A percentile compares a stretch with the other conserved stretches of the same genome.
Conservation (phyloP, 2,888 invertebrate genomes). For the Pachycephus smyrnensis region DNA sequence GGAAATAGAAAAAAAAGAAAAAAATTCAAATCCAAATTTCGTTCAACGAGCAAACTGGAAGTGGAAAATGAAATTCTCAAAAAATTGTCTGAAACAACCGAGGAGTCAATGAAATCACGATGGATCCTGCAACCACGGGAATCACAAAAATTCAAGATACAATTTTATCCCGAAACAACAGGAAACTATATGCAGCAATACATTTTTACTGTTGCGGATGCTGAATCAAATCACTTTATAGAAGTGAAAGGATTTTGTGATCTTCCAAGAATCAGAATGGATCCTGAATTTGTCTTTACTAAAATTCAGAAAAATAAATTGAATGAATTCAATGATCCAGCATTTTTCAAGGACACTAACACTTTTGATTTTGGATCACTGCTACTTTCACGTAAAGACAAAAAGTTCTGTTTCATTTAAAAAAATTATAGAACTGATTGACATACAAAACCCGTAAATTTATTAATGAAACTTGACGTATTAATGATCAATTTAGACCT, state of each 20-base stretch:
- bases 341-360: constrained; percentile 44
- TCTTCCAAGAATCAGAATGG: constrained; percentile 49
- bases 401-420: constrained; percentile 33
- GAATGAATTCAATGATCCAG: constrained; percentile 38
- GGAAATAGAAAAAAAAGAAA: neutral
- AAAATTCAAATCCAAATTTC: neutral
- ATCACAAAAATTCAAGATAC: constrained; percentile 41
- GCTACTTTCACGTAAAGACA: constrained; percentile 36
- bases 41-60: neutral
- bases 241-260: constrained; percentile 43
- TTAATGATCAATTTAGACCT: constrained; percentile 54
- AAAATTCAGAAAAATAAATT: constrained; percentile 36
- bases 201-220: constrained; percentile 36
- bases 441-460: neutral
- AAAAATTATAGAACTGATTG: constrained; percentile 1
- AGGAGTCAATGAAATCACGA: constrained; percentile 41
- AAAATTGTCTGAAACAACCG: constrained; percentile 6
- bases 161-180: constrained; percentile 43
- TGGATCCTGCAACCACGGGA: constrained; percentile 48
- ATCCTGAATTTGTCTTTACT: constrained; percentile 44
- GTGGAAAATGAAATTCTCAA: neutral
- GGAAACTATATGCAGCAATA: constrained; percentile 43
- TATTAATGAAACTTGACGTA: constrained; percentile 5
- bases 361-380: constrained; percentile 53
- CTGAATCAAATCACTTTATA: constrained; percentile 36